These are phyloP conservation scores for Lysiphlebus fabarum DNA, from an alignment of 1,140 invertebrate genomes.

Conservation along the genomic window DNA sequence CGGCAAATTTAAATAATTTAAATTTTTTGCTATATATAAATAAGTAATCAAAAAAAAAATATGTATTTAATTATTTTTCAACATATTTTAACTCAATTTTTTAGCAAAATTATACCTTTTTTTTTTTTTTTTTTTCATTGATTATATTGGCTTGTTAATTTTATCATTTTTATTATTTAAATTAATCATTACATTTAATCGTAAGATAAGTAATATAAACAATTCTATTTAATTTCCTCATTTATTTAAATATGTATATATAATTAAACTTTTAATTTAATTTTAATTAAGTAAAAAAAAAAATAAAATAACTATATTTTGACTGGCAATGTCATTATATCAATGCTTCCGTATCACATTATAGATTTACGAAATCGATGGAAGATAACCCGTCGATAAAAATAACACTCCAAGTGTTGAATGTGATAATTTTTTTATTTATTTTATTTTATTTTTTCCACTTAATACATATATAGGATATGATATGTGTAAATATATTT, in stretches of 20 bases:
- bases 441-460: background rate
- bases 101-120: too few species aligned
- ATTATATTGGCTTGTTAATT: background rate
- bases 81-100: conserved; percentile 6
- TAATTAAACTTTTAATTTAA: background rate
- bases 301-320: conserved; percentile 5
- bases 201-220: background rate
- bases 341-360: conserved; percentile 16
- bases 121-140: background rate
- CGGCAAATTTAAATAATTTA: conserved; percentile 15
- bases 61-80: background rate
- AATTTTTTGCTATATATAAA: too few species aligned
- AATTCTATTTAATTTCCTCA: too few species aligned
- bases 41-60: conserved; percentile 2
- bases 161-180: too few species aligned
- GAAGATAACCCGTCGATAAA: conserved; percentile 21
- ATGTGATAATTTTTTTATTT: conserved; percentile 8
- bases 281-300: background rate
- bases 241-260: background rate
- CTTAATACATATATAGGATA: background rate
- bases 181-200: background rate
- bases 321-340: conserved; percentile 16
- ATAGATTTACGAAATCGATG: conserved; percentile 18
- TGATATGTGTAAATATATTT: background rate
- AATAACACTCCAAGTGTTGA: background rate